Evolutionary conservation across 2,113 vertebrate genomes (phyloP).

Genomic region (Sphyrna mokarran): DNA sequence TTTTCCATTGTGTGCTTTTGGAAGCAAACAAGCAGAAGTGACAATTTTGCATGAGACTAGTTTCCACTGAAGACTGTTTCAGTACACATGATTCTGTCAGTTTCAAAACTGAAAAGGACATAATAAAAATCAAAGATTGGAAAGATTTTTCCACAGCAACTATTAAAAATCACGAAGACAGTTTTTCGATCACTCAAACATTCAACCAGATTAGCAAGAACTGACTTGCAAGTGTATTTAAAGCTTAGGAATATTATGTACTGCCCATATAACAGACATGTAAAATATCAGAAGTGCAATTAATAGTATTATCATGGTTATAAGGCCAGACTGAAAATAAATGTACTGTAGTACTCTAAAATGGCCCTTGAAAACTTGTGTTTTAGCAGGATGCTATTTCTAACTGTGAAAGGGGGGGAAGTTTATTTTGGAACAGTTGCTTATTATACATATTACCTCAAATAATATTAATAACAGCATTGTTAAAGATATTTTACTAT

Average conservation of each 20-base stretch:
- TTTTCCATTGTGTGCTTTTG: neutral
- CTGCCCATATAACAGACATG: neutral
- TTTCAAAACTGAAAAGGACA: neutral
- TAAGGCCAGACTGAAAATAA: neutral
- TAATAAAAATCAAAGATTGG: neutral
- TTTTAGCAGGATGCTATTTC: neutral
- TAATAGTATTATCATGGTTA: neutral
- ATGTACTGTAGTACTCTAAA: neutral
- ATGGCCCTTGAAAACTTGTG: neutral
- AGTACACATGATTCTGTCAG: neutral
- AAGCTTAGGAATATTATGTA: neutral
- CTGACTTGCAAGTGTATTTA: neutral
- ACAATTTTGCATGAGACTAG: neutral
- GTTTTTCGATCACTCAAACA: neutral
- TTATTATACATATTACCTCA: neutral
- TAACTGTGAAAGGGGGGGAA: neutral
- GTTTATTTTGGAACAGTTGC: neutral
- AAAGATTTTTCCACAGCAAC: neutral
- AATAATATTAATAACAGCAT: neutral
- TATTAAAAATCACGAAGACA: neutral
- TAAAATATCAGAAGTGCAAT: neutral
- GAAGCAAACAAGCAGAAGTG: neutral
- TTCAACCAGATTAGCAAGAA: neutral
- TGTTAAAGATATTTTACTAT: neutral
- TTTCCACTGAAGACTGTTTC: neutral